Conservation (phyloP, 2,888 invertebrate genomes). For the Tipula confusa region DNA sequence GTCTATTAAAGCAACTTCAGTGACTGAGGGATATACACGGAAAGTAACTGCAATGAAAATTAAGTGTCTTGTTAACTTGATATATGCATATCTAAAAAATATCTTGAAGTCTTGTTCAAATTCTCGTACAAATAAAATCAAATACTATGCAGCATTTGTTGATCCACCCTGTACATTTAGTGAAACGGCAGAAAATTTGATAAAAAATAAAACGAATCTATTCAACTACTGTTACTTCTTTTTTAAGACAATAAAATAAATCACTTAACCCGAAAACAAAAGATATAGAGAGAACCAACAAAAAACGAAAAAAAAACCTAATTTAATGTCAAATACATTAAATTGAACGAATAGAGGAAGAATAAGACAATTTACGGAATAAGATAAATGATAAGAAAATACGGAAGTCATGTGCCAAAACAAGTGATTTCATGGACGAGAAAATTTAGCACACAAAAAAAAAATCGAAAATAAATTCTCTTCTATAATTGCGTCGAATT, state of each 20-base stretch:
- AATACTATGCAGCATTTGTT: too few species aligned
- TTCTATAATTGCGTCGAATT: not conserved
- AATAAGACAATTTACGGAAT: conserved; percentile 16
- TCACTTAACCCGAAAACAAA: conserved; percentile 25
- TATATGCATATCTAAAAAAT: too few species aligned
- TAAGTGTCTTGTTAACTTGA: too few species aligned
- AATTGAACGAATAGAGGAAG: not conserved
- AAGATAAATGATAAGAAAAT: conserved; percentile 26
- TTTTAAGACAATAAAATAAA: conserved; percentile 20
- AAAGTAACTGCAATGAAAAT: too few species aligned
- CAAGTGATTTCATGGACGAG: conserved; percentile 30
- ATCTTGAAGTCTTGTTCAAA: too few species aligned
- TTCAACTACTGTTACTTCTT: not conserved
- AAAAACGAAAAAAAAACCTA: not conserved
- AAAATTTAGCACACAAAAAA: conserved; percentile 20
- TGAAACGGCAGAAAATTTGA: not conserved
- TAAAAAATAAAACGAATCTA: not conserved
- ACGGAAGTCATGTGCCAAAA: conserved; percentile 31
- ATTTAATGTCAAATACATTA: conserved; percentile 16
- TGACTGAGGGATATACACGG: too few species aligned
- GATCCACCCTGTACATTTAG: not conserved
- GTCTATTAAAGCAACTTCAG: too few species aligned
- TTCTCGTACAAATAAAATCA: too few species aligned
- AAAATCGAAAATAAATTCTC: too few species aligned
- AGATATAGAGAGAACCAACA: not conserved